Evolutionary conservation across 2,888 invertebrate genomes (phyloP).

Genomic region (Bimastos eiseni): DNA sequence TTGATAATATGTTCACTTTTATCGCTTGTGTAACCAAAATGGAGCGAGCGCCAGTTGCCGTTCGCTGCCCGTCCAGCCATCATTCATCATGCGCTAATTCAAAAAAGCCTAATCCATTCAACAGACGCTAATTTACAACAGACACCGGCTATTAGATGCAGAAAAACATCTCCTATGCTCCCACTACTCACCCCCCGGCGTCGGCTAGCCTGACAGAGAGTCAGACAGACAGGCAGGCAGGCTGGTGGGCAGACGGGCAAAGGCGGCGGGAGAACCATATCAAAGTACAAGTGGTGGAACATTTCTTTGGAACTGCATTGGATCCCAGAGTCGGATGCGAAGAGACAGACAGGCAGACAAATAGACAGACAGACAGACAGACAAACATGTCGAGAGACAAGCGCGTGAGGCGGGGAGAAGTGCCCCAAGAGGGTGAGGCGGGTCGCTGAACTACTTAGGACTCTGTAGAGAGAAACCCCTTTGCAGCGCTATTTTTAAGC

Average conservation of each 20-base stretch:
- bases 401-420: not conserved
- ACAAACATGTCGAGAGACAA: too few relatives aligned
- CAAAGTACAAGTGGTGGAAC: conserved; percentile 13
- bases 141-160: conserved; percentile 21
- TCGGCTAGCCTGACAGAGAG: not conserved
- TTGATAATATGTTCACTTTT: conserved; percentile 24
- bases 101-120: conserved; percentile 24
- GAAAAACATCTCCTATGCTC: conserved; percentile 13
- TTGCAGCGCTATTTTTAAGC: not conserved
- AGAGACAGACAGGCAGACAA: not conserved
- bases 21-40: conserved; percentile 9
- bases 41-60: not conserved
- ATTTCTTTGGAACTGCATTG: not conserved
- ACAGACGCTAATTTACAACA: conserved; percentile 21
- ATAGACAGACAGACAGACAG: not conserved
- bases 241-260: too few relatives aligned
- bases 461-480: not conserved
- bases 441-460: not conserved
- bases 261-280: not conserved
- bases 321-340: not conserved
- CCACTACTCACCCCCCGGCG: not conserved
- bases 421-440: not conserved
- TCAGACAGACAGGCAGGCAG: not conserved
- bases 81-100: conserved; percentile 20
- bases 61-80: not conserved